Evolutionary conservation across 2,888 invertebrate species (phyloP).

Genomic region (Hermaeophaga mercurialis): DNA sequence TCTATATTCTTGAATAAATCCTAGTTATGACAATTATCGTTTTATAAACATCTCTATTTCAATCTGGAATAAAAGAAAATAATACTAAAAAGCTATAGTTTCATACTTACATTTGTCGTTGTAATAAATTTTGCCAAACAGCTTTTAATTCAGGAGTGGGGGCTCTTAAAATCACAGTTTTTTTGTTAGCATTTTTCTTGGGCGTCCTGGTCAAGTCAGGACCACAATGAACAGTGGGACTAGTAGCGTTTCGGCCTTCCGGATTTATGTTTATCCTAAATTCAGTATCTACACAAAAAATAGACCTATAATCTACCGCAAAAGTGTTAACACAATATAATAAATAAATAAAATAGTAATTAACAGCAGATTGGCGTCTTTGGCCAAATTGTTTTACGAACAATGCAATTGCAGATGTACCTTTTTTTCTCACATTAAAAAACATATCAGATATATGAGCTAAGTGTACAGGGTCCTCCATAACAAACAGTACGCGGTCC

Average conservation of each 20-base stretch:
- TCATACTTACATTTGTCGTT: conserved; percentile 80
- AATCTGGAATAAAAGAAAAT: too few species aligned
- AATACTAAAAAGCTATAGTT: background rate
- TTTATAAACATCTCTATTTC: too few species aligned
- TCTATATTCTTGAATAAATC: too few species aligned
- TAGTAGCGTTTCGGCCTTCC: conserved; percentile 64
- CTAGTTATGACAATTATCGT: too few species aligned
- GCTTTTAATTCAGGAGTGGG: conserved; percentile 85
- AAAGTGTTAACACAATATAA: too few species aligned
- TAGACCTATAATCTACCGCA: too few species aligned
- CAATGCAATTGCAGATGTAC: too few species aligned
- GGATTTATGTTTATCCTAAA: conserved; percentile 79
- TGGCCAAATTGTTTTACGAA: too few species aligned
- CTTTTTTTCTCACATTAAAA: conserved; percentile 85
- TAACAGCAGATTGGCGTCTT: too few species aligned
- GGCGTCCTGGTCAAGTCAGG: conserved; percentile 68
- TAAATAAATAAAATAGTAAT: too few species aligned
- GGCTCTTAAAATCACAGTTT: conserved; percentile 76
- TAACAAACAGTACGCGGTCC: conserved; percentile 84
- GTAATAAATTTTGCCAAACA: conserved; percentile 87
- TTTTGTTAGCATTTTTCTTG: conserved; percentile 67
- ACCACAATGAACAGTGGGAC: conserved; percentile 76
- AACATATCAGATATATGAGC: conserved; percentile 80
- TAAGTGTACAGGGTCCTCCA: conserved; percentile 83
- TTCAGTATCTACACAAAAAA: conserved; percentile 71